These are phyloP conservation scores for Cynodonichthys magdalenae DNA, from an alignment of 2,797 vertebrate genomes.

Conservation along the genomic window DNA sequence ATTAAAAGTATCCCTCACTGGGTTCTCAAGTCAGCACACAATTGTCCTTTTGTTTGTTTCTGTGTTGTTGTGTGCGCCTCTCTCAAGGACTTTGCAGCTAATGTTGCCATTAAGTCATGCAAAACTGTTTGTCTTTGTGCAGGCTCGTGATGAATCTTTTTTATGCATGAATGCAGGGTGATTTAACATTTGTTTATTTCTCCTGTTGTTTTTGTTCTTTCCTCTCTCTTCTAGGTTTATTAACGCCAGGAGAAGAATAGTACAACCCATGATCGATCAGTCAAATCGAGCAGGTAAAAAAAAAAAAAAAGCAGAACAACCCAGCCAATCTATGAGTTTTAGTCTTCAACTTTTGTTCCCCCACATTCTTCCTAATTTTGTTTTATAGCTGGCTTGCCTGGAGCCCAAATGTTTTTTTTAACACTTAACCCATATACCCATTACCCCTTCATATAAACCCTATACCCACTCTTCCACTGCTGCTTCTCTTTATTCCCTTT, in stretches of 20 bases:
- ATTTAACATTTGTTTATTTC: constrained; percentile 80
- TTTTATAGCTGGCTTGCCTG: constrained; percentile 52
- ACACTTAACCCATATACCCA: constrained; percentile 27
- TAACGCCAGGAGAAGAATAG: constrained; percentile 99
- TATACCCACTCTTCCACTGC: constrained; percentile 35
- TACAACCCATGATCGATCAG: constrained; percentile 99
- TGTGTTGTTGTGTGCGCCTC: constrained; percentile 71
- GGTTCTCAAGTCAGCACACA: constrained; percentile 79
- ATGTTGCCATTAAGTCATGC: constrained; percentile 81
- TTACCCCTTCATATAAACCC: constrained; percentile 2
- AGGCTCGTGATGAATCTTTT: constrained; percentile 71
- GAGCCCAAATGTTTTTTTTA: constrained; percentile 51
- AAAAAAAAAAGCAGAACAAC: constrained; percentile 40
- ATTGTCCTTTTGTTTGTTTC: constrained; percentile 81
- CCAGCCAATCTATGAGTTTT: constrained; percentile 3
- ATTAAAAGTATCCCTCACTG: constrained; percentile 82
- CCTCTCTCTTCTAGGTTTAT: constrained; percentile 94
- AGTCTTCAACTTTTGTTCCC: constrained; percentile 7
- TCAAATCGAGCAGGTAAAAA: constrained; percentile 99
- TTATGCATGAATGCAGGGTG: constrained; percentile 64
- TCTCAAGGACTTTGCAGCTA: constrained; percentile 68
- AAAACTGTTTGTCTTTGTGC: constrained; percentile 79
- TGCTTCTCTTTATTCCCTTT: constrained; percentile 39
- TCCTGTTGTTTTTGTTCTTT: constrained; percentile 48
- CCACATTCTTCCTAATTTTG: constrained; percentile 40